Conservation (phyloP, 2,888 invertebrate genomes). For the Tillus elongatus region DNA sequence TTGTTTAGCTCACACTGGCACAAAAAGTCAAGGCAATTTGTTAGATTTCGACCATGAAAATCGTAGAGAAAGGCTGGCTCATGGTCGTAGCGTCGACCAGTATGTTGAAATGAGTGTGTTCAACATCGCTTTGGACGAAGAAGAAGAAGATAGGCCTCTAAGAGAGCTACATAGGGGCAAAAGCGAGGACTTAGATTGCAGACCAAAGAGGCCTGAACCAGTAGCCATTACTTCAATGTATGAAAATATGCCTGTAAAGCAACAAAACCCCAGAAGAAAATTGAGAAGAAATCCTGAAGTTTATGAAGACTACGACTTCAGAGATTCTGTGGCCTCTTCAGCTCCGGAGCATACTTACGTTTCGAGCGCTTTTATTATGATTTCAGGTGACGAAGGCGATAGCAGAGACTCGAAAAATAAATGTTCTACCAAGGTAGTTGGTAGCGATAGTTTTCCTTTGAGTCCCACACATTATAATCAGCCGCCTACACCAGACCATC, state of each 20-base stretch:
- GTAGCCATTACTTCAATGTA: conserved; percentile 66
- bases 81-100: conserved; percentile 67
- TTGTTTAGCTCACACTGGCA: conserved; percentile 55
- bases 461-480: conserved; percentile 86
- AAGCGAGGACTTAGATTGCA: conserved; percentile 39
- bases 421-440: conserved; percentile 18
- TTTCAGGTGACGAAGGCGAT: conserved; percentile 44
- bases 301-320: conserved; percentile 54
- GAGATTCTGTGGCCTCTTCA: conserved; percentile 31
- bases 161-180: conserved; percentile 40
- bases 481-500: conserved; percentile 90
- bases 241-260: conserved; percentile 61
- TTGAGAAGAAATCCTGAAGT: conserved; percentile 53
- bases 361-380: conserved; percentile 48
- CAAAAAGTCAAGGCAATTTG: conserved; percentile 62
- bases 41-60: conserved; percentile 52
- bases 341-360: conserved; percentile 44
- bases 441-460: conserved; percentile 49
- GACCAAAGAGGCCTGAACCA: conserved; percentile 51
- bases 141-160: conserved; percentile 26
- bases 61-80: conserved; percentile 48
- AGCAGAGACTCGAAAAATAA: conserved; percentile 43
- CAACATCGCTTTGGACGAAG: conserved; percentile 41
- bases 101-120: conserved; percentile 65
- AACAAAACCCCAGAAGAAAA: conserved; percentile 64